Base-by-base conservation (phyloP, 1,140 invertebrate genomes). In the Cotesia glomerata region DNA sequence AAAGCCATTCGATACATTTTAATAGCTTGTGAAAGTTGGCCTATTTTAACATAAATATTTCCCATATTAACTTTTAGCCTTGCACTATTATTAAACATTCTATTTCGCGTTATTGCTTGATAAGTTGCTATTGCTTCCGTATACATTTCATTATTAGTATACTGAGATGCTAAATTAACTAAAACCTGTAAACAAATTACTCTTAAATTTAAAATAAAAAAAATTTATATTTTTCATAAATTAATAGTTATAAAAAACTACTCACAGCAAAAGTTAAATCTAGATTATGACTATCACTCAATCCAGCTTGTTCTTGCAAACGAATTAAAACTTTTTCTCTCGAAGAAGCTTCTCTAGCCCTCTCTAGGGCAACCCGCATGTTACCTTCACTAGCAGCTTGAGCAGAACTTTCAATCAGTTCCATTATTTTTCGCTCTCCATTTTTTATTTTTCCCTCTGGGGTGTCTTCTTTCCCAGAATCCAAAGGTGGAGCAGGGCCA, bases 1-100 rank as follows among this genome's bases (percentile, higher is more conserved):
- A 98, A 88, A 9, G 97, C 97, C 97, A 98, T 98, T 78, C 96
- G 90, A 82, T 98, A 99, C 89, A 98, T 94, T 88, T 99, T 99
- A 59, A 99, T 93, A 4, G 98, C 98, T 88, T 98, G 97, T 14
- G 93, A 92, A 79, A 95, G 96, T 80, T 99, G 95, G 36, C 95
- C 95, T 89, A 98, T 95, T 85, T 95, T 94, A 75, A 95, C 97
- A 86, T 98, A 97, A 82, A 99, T 98, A 83, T 99, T 99, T 2
- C 97, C 98, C 93, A 99, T 99, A 81, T 99, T 99, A 0, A 99
- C 92, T 89, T 98, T 98, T 0, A 99, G 86, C 75, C 97, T 91
- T 79, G 96, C 94, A 54, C 93, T 93, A 81, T 96, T 95, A n/a
- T 90, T 92, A 81, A 96, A 95, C 86, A 95, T 91, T 81, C 92